A percentile compares a stretch with the other conserved stretches of the same genome.
Evolutionary conservation across 1,140 invertebrate genomes (phyloP).

Genomic region (Diploscapter pachys): DNA sequence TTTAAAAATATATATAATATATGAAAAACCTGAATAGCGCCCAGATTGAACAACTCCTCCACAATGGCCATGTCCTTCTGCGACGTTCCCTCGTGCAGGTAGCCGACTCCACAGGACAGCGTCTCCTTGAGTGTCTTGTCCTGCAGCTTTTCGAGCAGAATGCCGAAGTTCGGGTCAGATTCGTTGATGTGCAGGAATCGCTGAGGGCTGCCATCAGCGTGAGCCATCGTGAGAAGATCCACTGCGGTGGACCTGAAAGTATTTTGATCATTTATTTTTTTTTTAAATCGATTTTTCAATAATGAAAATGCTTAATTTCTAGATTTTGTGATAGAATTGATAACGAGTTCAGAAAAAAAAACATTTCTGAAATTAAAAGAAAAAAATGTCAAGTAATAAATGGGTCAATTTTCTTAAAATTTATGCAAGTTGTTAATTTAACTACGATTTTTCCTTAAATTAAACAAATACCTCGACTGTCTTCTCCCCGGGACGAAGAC

Average conservation of each 20-base stretch:
- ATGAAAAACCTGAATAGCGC: constrained; percentile 74
- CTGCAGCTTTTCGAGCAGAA: constrained; percentile 67
- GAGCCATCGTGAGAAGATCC: constrained; percentile 84
- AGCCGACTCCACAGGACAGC: constrained; percentile 86
- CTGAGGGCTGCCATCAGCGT: constrained; percentile 72
- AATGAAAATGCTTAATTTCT: too few species aligned
- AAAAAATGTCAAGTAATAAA: background rate
- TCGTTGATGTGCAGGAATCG: constrained; percentile 78
- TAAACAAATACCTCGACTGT: constrained; percentile 52
- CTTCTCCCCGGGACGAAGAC: constrained; percentile 79
- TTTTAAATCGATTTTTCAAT: too few species aligned
- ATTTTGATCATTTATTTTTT: background rate
- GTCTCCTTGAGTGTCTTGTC: constrained; percentile 64
- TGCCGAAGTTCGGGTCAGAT: constrained; percentile 77
- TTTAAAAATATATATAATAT: background rate
- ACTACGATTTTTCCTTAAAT: background rate
- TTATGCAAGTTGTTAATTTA: background rate
- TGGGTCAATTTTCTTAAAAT: too few species aligned
- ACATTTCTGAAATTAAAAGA: constrained; percentile 1
- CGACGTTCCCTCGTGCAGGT: constrained; percentile 88
- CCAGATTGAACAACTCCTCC: constrained; percentile 84
- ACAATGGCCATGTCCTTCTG: constrained; percentile 79
- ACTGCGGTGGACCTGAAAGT: constrained; percentile 82
- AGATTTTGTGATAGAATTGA: too few species aligned
- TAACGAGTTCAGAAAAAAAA: background rate